Base-by-base conservation (phyloP, 1,140 invertebrate species). In the Drosophila malerkotliana region DNA sequence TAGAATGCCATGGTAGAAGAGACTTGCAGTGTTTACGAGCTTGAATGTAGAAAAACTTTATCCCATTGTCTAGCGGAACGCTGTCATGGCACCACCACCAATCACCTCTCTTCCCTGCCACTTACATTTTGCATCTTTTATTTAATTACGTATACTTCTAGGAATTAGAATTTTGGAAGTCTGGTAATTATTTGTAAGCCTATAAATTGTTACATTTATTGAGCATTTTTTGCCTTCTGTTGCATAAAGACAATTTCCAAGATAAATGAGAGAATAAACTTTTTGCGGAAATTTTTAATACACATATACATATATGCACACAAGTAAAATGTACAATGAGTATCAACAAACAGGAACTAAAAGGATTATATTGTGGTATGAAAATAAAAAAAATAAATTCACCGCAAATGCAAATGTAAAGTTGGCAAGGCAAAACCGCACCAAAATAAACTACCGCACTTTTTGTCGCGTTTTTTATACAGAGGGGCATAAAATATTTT, bases 381-480 rank as follows among this genome's bases (percentile, higher is more conserved):
- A 8, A 34, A 32, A 41, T 37, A 62, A 66, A 63, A 61, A 68
- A 45, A 47, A 21, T 21, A 34, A 21, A 3, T 21, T 21, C 26
- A 78, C 79, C 79, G 61, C 75, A 82, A 83, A 83, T 83, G 79
- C 64, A 82, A 73, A 74, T 75, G 59, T 56, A 74, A 82, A 82
- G 69, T 82, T 82, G 48, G 49, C 24, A 55, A 47, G 61, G 30
- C 30, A 24, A 74, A 73, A 55, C 52, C 58, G 61, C 54, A 79
- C 15, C 8, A 30, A 39, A 52, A 52, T 18, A 59, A 34, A 55
- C 48, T 45, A 12, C 34, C 26, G 45, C 28, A 45, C 28, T 41
- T 9, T 10, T 12, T 28, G 32, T 45, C 4, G 10, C 21, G 9
- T 37, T 45, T 28, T 48, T 41, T 45, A 49, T 41, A 24, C 45